Conservation (phyloP, 2,797 vertebrate genomes). For the Labroides dimidiatus region DNA sequence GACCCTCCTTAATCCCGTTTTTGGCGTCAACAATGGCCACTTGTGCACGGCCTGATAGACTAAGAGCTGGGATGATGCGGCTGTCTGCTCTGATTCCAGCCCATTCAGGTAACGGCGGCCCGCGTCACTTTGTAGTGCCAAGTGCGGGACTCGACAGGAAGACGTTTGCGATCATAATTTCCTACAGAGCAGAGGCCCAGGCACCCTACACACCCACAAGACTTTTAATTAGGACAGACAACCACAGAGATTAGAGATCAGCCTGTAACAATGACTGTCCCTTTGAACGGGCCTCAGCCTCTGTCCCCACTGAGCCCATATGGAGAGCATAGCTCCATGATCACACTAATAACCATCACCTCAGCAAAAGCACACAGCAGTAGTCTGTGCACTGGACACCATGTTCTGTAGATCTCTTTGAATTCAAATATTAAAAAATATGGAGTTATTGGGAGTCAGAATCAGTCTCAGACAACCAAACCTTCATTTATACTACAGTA, state of each 20-base stretch:
- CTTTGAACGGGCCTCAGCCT: slow-evolving; percentile 94
- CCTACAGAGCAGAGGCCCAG: slow-evolving; percentile 93
- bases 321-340: slow-evolving; percentile 78
- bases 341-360: slow-evolving; percentile 80
- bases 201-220: slow-evolving; percentile 88
- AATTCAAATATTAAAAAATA: slow-evolving; percentile 23
- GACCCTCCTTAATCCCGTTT: slow-evolving; percentile 99
- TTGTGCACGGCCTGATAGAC: slow-evolving; percentile 98
- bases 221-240: slow-evolving; percentile 99
- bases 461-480: slow-evolving; percentile 16
- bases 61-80: slow-evolving; percentile 98
- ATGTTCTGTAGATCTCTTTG: slow-evolving; percentile 47
- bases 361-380: slow-evolving; percentile 67
- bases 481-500: slow-evolving; percentile 14
- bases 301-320: slow-evolving; percentile 87
- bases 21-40: slow-evolving; percentile 99
- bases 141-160: slow-evolving; percentile 96
- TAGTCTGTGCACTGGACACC: slow-evolving; percentile 45
- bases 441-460: slow-evolving; percentile 17
- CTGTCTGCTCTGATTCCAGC: slow-evolving; percentile 99
- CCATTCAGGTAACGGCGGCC: slow-evolving; percentile 96
- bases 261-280: slow-evolving; percentile 96
- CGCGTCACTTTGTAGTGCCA: slow-evolving; percentile 97
- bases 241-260: slow-evolving; percentile 98
- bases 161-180: slow-evolving; percentile 99